A percentile compares a stretch with the other conserved stretches of the same genome.
Evolutionary conservation across 2,888 invertebrate species (phyloP).

Genomic region (Oxycera nigricornis): DNA sequence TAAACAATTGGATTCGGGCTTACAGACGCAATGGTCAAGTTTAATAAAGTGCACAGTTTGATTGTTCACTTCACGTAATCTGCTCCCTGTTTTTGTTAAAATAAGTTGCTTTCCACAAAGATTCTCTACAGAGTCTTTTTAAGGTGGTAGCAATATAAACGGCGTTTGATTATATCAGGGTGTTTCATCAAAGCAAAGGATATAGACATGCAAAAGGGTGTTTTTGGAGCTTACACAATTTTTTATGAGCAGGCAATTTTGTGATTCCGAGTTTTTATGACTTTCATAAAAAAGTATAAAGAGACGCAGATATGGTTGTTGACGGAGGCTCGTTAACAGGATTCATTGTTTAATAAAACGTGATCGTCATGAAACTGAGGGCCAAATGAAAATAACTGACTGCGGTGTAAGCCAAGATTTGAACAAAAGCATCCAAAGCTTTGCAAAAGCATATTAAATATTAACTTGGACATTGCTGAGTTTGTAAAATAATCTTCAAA

Average conservation of each 20-base stretch:
- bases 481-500: too few species aligned
- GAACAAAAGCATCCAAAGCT: too few species aligned
- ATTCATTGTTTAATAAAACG: not conserved
- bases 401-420: too few species aligned
- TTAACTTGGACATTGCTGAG: too few species aligned
- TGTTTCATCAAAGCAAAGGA: not conserved
- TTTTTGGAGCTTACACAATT: not conserved
- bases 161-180: not conserved
- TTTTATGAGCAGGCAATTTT: not conserved
- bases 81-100: not conserved
- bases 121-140: not conserved
- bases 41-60: not conserved
- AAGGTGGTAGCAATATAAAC: not conserved
- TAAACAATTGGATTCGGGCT: constrained; percentile 16
- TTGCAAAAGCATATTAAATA: too few species aligned
- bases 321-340: not conserved
- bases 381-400: too few species aligned
- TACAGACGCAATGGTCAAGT: not conserved
- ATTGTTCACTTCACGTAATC: not conserved
- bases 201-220: not conserved
- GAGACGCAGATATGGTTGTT: not conserved
- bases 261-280: not conserved
- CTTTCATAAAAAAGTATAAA: not conserved
- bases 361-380: too few species aligned
- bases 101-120: not conserved